Evolutionary conservation across 2,888 invertebrate genomes (phyloP), one percentile per base, ranked within the genome.

Genomic region (Anaspis maculata): DNA sequence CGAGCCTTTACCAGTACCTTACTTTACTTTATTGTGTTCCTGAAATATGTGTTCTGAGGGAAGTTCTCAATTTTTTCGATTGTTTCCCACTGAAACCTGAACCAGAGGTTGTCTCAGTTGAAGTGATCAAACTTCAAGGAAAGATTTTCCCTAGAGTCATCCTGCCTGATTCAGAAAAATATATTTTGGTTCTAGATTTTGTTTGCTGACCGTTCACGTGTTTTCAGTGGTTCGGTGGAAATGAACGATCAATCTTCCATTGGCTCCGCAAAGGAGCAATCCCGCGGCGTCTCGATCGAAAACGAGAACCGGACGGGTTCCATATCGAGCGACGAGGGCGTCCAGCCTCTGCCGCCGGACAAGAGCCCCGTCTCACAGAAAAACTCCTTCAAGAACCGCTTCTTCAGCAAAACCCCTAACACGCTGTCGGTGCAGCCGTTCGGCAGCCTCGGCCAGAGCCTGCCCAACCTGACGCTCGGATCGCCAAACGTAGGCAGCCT

Each of bases 361-460:
- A 61, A 72, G 51, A 71, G 61, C 50, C 61, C 64, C 16, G 58
- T 59, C 24, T 52, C 59, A 25, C 61, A 64, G 41, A 62, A 64
- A 39, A 59, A 57, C 34, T 59, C 60, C 15, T 61, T 65, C 42
- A 65, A 65, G 42, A 61, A 59, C 37, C 56, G 62, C 29, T 49
- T 61, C 12, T 62, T 61, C 43, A 57, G 54, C 37, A 62, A 63
- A 44, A 77, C 80, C 19, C 78, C 81, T 15, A 83, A 83, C 57
- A 82, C 83, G 0, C 67, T 88, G 42, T 79, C 79, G 27, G 85
- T 88, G 37, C 81, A 85, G 56, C 79, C 83, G 37, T 64, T 71
- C 57, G 74, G 75, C 52, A 39, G 25, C 30, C 67, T 85, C 30
- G 83, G 86, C 15, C 86, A 87, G 61, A 87, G 86, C 56, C 66